Evolutionary conservation across 2,113 vertebrate genomes (phyloP), one percentile per base, ranked within the genome.

Genomic region (Myiozetetes cayanensis): DNA sequence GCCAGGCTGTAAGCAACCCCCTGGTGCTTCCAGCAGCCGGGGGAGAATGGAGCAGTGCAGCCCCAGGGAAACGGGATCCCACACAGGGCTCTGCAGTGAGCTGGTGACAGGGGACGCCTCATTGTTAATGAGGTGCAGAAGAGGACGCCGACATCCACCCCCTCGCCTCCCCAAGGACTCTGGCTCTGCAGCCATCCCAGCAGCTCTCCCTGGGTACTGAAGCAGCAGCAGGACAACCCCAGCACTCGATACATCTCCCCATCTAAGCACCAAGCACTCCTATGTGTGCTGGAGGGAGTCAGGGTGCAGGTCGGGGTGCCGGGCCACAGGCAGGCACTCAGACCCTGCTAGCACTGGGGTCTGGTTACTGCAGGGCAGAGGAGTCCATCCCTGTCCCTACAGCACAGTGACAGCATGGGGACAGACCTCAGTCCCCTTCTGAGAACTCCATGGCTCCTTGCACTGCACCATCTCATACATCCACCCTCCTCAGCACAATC

Each of bases 61-160:
- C 27, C 59, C 2, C 4, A 17, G 49, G 21, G 22, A 52, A 92
- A 78, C 0, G 0, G 75, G 67, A 79, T 90, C 30, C 43, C 72
- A 46, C 19, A 3, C 5, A 1, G 83, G 73, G 39, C 30, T 67
- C 58, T 87, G 90, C 2, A 1, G 78, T 1, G 1, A 90, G 79
- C 89, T 85, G 92, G 82, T 80, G 89, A 76, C 85, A 93, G 61
- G 21, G 41, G 13, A 84, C 2, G 33, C 47, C 72, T 74, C 47
- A 47, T 39, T 85, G 89, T 55, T 92, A 90, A 89, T n/a, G 94
- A 90, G 86, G 25, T 78, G 83, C 76, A 91, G 72, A 89, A 87
- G 65, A 90, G 55, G 73, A 80, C n/a, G 31, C 67, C 61, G 71
- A 78, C 52, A 82, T 33, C 65, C 46, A 2, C n/a, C 41, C 21